phyloP scores from a whole-genome alignment of 2,797 vertebrate genomes.

The Lindbergichthys nudifrons region DNA sequence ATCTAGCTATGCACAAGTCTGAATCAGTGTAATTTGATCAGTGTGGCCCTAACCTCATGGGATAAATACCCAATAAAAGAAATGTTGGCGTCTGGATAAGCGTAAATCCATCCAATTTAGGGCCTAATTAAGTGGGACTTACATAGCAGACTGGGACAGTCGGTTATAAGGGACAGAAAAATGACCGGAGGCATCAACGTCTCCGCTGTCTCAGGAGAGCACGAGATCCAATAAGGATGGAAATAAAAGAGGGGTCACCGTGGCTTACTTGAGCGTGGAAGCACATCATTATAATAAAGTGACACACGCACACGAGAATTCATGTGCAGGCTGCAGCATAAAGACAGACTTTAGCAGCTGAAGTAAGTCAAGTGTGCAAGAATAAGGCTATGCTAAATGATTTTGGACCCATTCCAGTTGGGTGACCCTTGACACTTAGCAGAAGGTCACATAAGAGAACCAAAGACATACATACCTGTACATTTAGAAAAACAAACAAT shows the following conservation, averaged over 20 bases:
- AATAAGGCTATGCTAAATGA: constrained; percentile 16
- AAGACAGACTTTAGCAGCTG: background rate
- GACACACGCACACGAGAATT: constrained; percentile 3
- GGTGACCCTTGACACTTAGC: constrained; percentile 29
- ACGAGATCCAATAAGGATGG: constrained; percentile 75
- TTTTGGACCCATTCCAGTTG: constrained; percentile 6
- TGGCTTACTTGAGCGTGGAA: constrained; percentile 54
- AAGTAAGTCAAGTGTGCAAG: constrained; percentile 10
- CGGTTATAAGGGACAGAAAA: constrained; percentile 71
- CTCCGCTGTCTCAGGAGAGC: constrained; percentile 61
- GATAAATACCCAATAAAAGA: constrained; percentile 77
- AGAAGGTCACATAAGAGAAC: constrained; percentile 11
- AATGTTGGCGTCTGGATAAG: constrained; percentile 75
- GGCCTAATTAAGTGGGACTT: constrained; percentile 82
- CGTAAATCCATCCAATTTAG: constrained; percentile 81
- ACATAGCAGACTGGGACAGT: constrained; percentile 66
- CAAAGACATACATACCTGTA: constrained; percentile 5
- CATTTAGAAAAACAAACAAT: background rate
- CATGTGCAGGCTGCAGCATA: background rate
- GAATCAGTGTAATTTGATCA: constrained; percentile 76
- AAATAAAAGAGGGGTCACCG: constrained; percentile 66
- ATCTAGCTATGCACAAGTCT: constrained; percentile 47
- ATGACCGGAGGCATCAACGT: constrained; percentile 70
- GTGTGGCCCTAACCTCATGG: constrained; percentile 69
- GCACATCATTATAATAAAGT: constrained; percentile 47